Conservation (phyloP, 2,113 vertebrate species). For the Syngnathus typhle region DNA sequence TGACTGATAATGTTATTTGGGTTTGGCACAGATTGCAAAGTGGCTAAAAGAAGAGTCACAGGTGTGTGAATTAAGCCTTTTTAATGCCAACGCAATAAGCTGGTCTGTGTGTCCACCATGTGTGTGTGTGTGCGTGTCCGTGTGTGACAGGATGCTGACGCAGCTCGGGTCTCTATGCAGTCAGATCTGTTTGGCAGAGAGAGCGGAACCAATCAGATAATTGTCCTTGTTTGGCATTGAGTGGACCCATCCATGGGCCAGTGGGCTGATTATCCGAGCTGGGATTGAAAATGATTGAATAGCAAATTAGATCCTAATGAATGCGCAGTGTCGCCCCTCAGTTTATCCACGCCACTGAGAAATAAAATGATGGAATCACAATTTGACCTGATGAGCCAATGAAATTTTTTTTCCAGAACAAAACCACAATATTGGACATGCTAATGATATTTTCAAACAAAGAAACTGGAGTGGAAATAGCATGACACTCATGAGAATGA, state of each 20-base stretch:
- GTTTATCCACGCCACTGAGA: conserved; percentile 57
- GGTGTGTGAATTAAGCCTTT: conserved; percentile 32
- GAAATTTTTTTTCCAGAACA: conserved; percentile 50
- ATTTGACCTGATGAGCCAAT: conserved; percentile 57
- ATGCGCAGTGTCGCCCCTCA: conserved; percentile 62
- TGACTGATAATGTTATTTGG: conserved; percentile 44
- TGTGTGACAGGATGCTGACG: conserved; percentile 52
- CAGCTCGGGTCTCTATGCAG: conserved; percentile 56
- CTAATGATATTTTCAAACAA: conserved; percentile 54
- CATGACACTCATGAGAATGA: conserved; percentile 6
- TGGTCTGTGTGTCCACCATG: conserved; percentile 16
- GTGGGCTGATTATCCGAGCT: conserved; percentile 63
- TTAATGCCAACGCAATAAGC: conserved; percentile 17
- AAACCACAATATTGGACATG: conserved; percentile 56
- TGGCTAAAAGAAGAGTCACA: conserved; percentile 24
- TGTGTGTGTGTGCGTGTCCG: conserved; percentile 13
- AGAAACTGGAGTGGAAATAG: conserved; percentile 33
- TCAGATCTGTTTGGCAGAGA: conserved; percentile 64
- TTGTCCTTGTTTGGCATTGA: conserved; percentile 75
- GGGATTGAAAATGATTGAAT: conserved; percentile 64
- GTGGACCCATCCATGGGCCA: conserved; percentile 61
- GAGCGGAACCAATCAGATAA: conserved; percentile 71
- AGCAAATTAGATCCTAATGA: conserved; percentile 69
- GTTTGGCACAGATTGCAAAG: conserved; percentile 30
- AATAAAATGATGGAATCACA: conserved; percentile 64